phyloP scores from a whole-genome alignment of 2,113 vertebrate genomes.

The Amphiprion percula region DNA sequence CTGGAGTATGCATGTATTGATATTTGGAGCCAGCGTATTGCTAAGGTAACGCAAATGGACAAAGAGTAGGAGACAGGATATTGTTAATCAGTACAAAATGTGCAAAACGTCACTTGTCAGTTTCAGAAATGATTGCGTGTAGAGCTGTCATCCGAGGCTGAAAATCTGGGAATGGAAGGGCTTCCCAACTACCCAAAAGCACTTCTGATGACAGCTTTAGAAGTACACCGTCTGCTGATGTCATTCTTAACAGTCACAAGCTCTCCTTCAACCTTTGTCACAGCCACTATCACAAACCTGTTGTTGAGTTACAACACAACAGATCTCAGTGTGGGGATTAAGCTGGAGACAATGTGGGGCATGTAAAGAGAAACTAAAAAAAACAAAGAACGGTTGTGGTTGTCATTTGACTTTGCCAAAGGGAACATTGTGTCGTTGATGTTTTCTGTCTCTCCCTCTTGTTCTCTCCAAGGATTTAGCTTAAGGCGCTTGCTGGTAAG shows the following conservation, averaged over 20 bases:
- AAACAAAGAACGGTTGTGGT: constrained; percentile 7
- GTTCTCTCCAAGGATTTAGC: constrained; percentile 45
- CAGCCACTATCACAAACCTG: constrained; percentile 7
- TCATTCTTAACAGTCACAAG: neutral
- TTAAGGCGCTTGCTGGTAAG: constrained; percentile 38
- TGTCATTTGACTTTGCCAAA: constrained; percentile 49
- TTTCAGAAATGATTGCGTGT: too few relatives aligned
- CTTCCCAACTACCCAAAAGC: too few relatives aligned
- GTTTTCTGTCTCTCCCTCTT: constrained; percentile 29
- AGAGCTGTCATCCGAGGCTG: too few relatives aligned
- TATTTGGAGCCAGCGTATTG: too few relatives aligned
- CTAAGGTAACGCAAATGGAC: too few relatives aligned
- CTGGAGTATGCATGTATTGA: too few relatives aligned
- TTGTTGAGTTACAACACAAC: neutral
- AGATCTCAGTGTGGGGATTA: constrained; percentile 6
- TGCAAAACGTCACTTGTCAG: too few relatives aligned
- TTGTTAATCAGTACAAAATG: too few relatives aligned
- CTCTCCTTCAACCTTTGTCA: neutral
- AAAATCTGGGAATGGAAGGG: too few relatives aligned
- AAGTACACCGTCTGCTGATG: too few relatives aligned
- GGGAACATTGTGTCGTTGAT: constrained; percentile 43
- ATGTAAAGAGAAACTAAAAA: neutral
- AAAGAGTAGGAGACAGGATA: too few relatives aligned
- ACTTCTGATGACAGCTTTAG: too few relatives aligned
- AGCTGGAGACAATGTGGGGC: neutral